Evolutionary conservation across 2,797 vertebrate species (phyloP).

Genomic region (Tamandua tetradactyla): DNA sequence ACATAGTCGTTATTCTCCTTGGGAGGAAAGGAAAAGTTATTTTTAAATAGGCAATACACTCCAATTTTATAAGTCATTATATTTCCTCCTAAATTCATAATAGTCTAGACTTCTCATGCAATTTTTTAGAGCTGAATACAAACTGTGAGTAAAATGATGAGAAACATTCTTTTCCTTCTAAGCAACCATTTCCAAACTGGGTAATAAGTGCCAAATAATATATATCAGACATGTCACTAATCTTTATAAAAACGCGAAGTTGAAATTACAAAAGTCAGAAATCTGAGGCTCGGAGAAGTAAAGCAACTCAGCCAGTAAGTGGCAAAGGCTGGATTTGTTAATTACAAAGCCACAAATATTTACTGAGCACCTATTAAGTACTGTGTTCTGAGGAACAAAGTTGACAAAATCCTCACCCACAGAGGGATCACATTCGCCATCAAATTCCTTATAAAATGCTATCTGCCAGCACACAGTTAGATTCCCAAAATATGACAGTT

Average conservation of each 20-base stretch:
- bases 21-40: background rate
- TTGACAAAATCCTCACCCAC: background rate
- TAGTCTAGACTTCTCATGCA: background rate
- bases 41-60: background rate
- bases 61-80: background rate
- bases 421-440: background rate
- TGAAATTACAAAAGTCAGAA: background rate
- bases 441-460: background rate
- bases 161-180: background rate
- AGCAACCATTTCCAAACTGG: background rate
- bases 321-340: background rate
- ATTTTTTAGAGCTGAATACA: background rate
- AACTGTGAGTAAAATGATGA: background rate
- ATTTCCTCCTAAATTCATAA: background rate
- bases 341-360: background rate
- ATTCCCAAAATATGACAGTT: background rate
- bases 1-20: background rate
- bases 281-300: background rate
- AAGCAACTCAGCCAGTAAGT: background rate
- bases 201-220: background rate
- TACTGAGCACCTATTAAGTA: background rate
- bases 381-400: background rate
- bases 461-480: background rate
- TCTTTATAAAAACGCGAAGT: background rate
- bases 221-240: background rate